Evolutionary conservation across 2,113 vertebrate species (phyloP), one percentile per base, ranked within the genome.

Genomic region (Lichenostomus cassidix): DNA sequence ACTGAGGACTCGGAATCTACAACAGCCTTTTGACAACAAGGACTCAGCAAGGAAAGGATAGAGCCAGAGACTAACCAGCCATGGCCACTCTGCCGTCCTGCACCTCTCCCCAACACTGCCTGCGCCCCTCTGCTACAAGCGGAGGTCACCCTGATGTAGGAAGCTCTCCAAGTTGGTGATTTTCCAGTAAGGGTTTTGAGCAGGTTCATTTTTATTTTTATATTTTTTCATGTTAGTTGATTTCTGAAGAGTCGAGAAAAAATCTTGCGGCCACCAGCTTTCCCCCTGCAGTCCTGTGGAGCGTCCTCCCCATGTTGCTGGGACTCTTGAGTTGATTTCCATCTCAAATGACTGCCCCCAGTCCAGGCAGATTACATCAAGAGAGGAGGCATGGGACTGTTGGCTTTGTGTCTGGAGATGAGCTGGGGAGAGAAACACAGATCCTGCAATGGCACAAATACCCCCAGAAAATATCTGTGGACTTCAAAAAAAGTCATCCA

Each of bases 1-100:
- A 98, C 97, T 96, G 97, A 98, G 98, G 97, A 97, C 97, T 98
- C 97, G 97, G 98, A 98, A 98, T 98, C 98, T 97, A 95, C 95
- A 96, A 97, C 95, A 89, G 94, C 94, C 92, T 94, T 91, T 92
- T 97, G 90, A 97, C 85, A 88, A 83, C 75, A 76, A 97, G 95
- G 93, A 97, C 76, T 92, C 60, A 91, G 79, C 91, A 95, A 96
- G 92, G 86, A 96, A 97, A 98, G 93, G 94, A 96, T 91, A 73
- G 80, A 71, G 92, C 39, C 89, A 82, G 96, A 92, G 90, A 81
- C 65, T 88, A 95, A 69, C 29, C 59, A 42, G 82, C 65, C 3
- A 11, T 31, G 15, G 37, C 86, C 44, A 1, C 79, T 86, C 50
- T 39, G 47, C 77, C 3, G 0, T 68, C 68, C 86, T 35, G 7